Percentiles rank a stretch among this genome's conserved stretches.
Evolutionary conservation across 2,888 invertebrate genomes (phyloP).

Genomic region (Chrysolina haemoptera): DNA sequence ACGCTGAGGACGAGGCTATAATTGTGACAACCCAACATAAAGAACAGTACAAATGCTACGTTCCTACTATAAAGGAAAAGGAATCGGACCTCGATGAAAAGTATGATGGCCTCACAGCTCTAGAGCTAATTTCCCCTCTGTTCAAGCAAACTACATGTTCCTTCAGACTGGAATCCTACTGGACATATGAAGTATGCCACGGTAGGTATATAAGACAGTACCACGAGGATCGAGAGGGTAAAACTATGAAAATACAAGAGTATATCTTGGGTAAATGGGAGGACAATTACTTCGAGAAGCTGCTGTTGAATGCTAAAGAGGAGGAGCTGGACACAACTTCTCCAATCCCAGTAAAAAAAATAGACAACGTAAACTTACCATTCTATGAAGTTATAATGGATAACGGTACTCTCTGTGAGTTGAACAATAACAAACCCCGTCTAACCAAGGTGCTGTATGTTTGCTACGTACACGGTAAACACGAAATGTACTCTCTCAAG

Average conservation of each 20-base stretch:
- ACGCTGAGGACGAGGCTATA: constrained; percentile 73
- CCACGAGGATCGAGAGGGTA: constrained; percentile 94
- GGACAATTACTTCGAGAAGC: constrained; percentile 75
- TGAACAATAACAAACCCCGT: constrained; percentile 86
- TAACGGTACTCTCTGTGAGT: constrained; percentile 93
- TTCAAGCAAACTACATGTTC: constrained; percentile 88
- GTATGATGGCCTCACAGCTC: constrained; percentile 82
- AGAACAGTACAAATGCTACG: constrained; percentile 86
- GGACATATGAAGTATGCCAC: constrained; percentile 98
- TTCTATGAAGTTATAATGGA: constrained; percentile 90
- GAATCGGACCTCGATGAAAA: constrained; percentile 74
- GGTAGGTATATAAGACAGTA: constrained; percentile 93
- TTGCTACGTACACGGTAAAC: constrained; percentile 90
- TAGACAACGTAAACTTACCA: constrained; percentile 91
- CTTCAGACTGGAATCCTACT: constrained; percentile 85
- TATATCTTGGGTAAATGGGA: constrained; percentile 88
- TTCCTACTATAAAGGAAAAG: constrained; percentile 79
- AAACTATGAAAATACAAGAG: constrained; percentile 87
- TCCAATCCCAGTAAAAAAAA: constrained; percentile 76
- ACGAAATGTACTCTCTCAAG: constrained; percentile 93
- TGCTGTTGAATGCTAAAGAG: constrained; percentile 71
- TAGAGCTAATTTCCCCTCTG: constrained; percentile 83
- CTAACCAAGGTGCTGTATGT: constrained; percentile 88
- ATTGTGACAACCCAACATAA: constrained; percentile 82
- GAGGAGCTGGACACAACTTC: constrained; percentile 71